These are phyloP conservation scores for Dascyllus trimaculatus DNA, from an alignment of 2,113 vertebrate genomes.

Conservation along the genomic window DNA sequence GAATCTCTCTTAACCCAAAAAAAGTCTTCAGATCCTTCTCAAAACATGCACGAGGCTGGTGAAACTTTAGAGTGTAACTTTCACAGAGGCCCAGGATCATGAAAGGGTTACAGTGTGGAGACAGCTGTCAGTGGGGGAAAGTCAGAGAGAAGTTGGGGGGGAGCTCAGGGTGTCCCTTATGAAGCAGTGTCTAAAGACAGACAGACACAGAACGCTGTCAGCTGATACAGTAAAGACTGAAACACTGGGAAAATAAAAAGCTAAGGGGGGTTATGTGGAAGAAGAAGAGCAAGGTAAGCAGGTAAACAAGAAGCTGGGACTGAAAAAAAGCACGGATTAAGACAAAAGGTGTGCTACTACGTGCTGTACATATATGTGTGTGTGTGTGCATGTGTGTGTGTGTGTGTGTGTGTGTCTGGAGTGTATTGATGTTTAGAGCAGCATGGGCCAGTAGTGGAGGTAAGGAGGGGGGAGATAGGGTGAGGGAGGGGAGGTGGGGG, in stretches of 20 bases:
- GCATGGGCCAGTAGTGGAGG: constrained; percentile 60
- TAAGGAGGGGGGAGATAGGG: constrained; percentile 1
- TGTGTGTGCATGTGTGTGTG: constrained; percentile 15
- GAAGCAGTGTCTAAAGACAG: constrained; percentile 56
- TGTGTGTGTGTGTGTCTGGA: constrained; percentile 17
- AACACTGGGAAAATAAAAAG: constrained; percentile 26
- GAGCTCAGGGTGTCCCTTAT: constrained; percentile 39
- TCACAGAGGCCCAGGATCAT: constrained; percentile 58
- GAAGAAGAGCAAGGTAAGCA: constrained; percentile 8
- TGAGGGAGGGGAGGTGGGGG: constrained; percentile 12
- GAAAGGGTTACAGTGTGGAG: constrained; percentile 76
- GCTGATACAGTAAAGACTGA: constrained; percentile 42
- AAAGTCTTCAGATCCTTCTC: constrained; percentile 47
- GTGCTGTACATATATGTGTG: constrained; percentile 10
- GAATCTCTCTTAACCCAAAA: constrained; percentile 43
- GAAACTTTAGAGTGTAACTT: constrained; percentile 69
- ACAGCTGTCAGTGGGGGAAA: constrained; percentile 76
- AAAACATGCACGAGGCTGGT: constrained; percentile 36
- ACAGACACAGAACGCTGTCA: constrained; percentile 50
- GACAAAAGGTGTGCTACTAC: background rate
- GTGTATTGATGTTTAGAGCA: constrained; percentile 51
- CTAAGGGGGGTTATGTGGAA: background rate
- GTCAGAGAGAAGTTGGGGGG: constrained; percentile 7
- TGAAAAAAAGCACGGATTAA: background rate
- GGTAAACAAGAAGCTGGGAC: background rate